Conservation (phyloP, 2,888 invertebrate genomes). For the Charanyca ferruginea region DNA sequence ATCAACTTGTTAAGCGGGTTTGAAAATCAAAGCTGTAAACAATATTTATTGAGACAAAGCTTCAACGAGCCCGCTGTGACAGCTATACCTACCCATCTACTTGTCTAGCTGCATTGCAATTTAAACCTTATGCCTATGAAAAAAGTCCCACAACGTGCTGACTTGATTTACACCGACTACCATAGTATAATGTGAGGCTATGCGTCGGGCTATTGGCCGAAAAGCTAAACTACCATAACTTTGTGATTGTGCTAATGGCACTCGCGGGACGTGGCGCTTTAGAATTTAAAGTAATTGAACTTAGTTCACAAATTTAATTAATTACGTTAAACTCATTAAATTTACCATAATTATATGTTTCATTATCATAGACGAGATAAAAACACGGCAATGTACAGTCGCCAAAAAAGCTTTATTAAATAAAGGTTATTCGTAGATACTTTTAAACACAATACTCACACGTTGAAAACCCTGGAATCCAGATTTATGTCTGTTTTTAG, state of each 20-base stretch:
- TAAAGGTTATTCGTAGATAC: no score
- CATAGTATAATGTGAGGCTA: background rate
- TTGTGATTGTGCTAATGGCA: slow-evolving; percentile 40
- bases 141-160: background rate
- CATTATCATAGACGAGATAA: no score
- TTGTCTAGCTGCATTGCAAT: slow-evolving; percentile 1
- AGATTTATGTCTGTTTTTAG: no score
- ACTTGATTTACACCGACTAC: background rate
- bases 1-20: no score
- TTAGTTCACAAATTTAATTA: background rate
- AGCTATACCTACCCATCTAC: background rate
- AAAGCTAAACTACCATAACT: slow-evolving; percentile 39
- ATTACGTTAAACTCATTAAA: no score
- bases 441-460: no score
- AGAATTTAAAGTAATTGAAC: slow-evolving; percentile 36
- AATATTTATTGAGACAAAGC: slow-evolving; percentile 1
- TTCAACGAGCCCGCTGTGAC: background rate
- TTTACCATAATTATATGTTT: no score
- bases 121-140: slow-evolving; percentile 13
- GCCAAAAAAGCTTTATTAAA: no score
- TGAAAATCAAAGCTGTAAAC: no score
- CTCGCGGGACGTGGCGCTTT: slow-evolving; percentile 13
- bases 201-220: slow-evolving; percentile 32
- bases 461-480: no score
- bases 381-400: no score